These are phyloP conservation scores for Mormyrus proboscirostris DNA, from an alignment of 2,797 vertebrate species.

Conservation along the genomic window DNA sequence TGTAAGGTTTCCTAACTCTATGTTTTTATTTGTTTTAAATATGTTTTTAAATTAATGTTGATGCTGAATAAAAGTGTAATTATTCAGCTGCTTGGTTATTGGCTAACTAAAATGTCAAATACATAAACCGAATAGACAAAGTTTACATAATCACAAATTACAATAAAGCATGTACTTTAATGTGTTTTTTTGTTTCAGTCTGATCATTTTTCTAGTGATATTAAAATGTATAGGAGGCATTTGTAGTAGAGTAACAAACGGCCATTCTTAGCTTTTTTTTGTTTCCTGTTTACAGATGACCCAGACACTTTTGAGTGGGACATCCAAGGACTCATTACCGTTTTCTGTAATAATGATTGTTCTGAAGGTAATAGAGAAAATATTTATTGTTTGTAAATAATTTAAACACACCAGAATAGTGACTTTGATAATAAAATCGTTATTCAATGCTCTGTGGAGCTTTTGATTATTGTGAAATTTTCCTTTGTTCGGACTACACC, in stretches of 20 bases:
- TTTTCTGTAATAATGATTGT: constrained; percentile 74
- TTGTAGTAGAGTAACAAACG: neutral
- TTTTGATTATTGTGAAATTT: constrained; percentile 61
- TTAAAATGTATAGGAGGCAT: neutral
- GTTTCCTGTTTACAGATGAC: constrained; percentile 61
- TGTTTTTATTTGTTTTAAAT: neutral
- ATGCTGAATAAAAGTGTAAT: neutral
- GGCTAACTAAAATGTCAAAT: neutral
- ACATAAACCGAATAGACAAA: neutral
- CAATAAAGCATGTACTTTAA: neutral
- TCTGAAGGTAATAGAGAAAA: constrained; percentile 74
- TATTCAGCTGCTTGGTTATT: neutral
- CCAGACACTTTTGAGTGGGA: constrained; percentile 56
- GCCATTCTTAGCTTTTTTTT: constrained; percentile 2
- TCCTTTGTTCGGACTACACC: constrained; percentile 56
- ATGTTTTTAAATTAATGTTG: neutral
- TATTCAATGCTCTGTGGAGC: constrained; percentile 50
- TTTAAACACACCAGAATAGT: constrained; percentile 73
- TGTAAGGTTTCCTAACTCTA: neutral
- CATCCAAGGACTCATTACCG: constrained; percentile 70
- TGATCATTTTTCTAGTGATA: neutral
- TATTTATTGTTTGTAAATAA: constrained; percentile 99
- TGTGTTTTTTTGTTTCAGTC: neutral
- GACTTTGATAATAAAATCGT: constrained; percentile 43
- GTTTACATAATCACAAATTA: neutral